Base-by-base conservation (phyloP, 2,113 vertebrate species). In the Tychaedon coryphoeus region DNA sequence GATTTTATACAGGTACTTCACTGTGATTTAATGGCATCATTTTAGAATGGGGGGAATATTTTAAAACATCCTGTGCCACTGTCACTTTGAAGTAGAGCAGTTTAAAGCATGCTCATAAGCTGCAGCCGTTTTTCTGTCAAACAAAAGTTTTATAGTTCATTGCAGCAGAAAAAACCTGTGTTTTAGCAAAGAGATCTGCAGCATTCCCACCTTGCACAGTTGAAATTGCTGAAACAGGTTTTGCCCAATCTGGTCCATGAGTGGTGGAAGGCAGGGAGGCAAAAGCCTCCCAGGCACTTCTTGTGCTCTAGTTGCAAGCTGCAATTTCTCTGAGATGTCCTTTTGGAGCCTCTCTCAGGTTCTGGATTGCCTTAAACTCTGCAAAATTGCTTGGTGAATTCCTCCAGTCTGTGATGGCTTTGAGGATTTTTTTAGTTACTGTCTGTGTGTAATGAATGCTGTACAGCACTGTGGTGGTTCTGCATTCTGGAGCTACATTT, bases 221-320 rank as follows among this genome's bases (percentile, higher is more conserved):
- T 78, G 15, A 50, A 96, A 72, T 60, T 82, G 62, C 82, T 93
- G 77, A 26, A 79, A 50, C 81, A 94, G 81, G 45, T 90, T 95
- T 92, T 92, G 24, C 90, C 87, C 74, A 73, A 14, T 75, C 40
- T 96, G 91, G 73, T 70, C 19, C 26, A 8, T n/a, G 77, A 65
- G 70, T 61, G 92, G 34, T 60, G 48, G 75, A 50, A 34, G 43
- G 53, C 40, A 12, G 38, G 34, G 61, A 60, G 71, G 64, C 26
- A 74, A 8, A 64, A 64, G 28, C 34, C 62, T 82, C 45, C 2
- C 38, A 45, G 43, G 14, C 8, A 9, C 25, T 29, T 31, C 60
- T 19, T 28, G 26, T 43, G 17, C 14, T 64, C 14, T 13, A 8
- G 14, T 67, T 91, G n/a, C 31, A 40, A 48, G 17, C 5, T 48